These are phyloP conservation scores for Diorhabda carinulata DNA, from an alignment of 1,140 invertebrate species.

Conservation along the genomic window DNA sequence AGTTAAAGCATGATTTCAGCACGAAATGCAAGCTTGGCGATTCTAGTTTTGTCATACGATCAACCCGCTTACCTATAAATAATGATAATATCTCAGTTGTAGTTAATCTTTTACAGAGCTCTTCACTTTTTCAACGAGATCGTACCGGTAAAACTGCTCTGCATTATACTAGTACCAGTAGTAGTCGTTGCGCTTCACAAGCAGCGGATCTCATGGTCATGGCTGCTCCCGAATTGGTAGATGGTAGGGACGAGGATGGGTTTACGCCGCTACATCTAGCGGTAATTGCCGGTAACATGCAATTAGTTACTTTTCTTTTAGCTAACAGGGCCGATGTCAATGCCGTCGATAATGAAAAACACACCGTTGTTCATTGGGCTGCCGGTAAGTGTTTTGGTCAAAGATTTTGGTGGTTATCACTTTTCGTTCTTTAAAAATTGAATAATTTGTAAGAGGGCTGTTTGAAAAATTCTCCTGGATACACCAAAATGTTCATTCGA, in stretches of 20 bases:
- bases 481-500: too few relatives aligned
- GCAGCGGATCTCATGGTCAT: constrained; percentile 69
- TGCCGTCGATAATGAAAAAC: constrained; percentile 85
- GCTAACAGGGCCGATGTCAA: constrained; percentile 82
- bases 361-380: constrained; percentile 97
- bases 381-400: constrained; percentile 64
- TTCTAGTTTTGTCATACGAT: too few relatives aligned
- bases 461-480: too few relatives aligned
- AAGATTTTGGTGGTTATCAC: too few relatives aligned
- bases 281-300: constrained; percentile 84
- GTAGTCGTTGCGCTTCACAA: constrained; percentile 42
- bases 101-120: constrained; percentile 52
- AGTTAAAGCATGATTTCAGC: too few relatives aligned
- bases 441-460: too few relatives aligned
- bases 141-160: constrained; percentile 80
- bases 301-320: constrained; percentile 74
- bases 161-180: constrained; percentile 80
- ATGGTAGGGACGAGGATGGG: constrained; percentile 84
- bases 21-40: too few relatives aligned
- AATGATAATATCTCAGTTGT: too few relatives aligned
- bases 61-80: too few relatives aligned
- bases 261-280: constrained; percentile 90
- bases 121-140: constrained; percentile 63
- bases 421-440: too few relatives aligned
- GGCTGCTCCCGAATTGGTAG: constrained; percentile 73